phyloP scores from a whole-genome alignment of 2,113 vertebrate species.

The Zosterops pallidus region DNA sequence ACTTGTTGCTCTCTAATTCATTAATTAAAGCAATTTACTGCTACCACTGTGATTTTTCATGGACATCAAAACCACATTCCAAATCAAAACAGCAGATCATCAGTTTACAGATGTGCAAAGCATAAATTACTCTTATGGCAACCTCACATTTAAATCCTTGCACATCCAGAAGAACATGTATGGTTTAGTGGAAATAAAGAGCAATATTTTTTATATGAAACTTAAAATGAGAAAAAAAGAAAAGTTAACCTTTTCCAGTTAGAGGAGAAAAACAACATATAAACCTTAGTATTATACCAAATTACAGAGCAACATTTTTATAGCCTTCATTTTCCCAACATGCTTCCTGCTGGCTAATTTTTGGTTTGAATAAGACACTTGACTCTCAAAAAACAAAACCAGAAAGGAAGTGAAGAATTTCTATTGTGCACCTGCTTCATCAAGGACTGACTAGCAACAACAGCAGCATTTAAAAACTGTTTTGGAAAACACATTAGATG shows the following conservation, averaged over 20 bases:
- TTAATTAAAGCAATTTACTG: constrained; percentile 78
- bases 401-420: background rate
- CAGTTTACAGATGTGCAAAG: constrained; percentile 45
- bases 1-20: constrained; percentile 56
- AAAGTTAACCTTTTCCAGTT: background rate
- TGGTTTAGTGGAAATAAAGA: background rate
- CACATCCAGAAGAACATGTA: background rate
- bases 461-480: background rate
- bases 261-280: background rate
- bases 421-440: background rate
- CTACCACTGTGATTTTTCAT: constrained; percentile 70
- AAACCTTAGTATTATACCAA: background rate
- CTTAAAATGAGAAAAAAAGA: background rate
- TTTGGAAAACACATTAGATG: background rate
- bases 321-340: background rate
- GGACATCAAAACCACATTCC: constrained; percentile 71
- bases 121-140: constrained; percentile 18
- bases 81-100: constrained; percentile 70
- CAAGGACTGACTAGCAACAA: background rate
- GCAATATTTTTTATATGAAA: background rate
- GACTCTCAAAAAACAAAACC: background rate
- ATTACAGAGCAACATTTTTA: background rate
- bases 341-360: background rate
- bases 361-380: background rate
- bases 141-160: constrained; percentile 21